phyloP scores from a whole-genome alignment of 2,797 vertebrate species.

The Rhadinocentrus ornatus region DNA sequence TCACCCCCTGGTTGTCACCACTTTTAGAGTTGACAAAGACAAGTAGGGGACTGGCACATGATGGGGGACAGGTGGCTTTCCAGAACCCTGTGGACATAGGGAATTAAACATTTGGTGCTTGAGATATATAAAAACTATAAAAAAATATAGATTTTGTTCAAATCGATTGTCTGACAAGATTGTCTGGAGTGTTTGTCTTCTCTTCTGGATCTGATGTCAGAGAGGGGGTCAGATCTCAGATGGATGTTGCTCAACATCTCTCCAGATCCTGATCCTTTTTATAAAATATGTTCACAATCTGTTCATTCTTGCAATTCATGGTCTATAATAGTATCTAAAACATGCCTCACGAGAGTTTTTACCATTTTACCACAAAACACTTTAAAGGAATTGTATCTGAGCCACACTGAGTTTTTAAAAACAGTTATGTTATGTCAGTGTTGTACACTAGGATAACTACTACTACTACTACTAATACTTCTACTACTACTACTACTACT shows the following conservation, averaged over 20 bases:
- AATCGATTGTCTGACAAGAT: too few relatives aligned
- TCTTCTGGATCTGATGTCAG: too few relatives aligned
- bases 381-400: too few relatives aligned
- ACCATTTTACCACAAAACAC: not conserved
- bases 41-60: conserved; percentile 95
- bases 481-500: too few relatives aligned
- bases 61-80: conserved; percentile 97
- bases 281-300: not conserved
- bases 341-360: not conserved
- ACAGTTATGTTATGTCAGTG: too few relatives aligned
- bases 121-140: not conserved
- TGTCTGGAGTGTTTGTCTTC: too few relatives aligned
- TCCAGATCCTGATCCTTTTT: not conserved
- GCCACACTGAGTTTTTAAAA: too few relatives aligned
- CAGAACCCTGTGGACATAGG: conserved; percentile 89
- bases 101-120: not conserved
- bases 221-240: too few relatives aligned
- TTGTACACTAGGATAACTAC: too few relatives aligned
- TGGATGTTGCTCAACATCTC: not conserved
- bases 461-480: too few relatives aligned
- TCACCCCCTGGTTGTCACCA: conserved; percentile 99
- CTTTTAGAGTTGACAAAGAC: conserved; percentile 99
- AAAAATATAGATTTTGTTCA: too few relatives aligned
- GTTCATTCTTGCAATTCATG: too few relatives aligned
- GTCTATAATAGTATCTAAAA: not conserved